Evolutionary conservation across 1,140 invertebrate genomes (phyloP).

Genomic region (Apis cerana): DNA sequence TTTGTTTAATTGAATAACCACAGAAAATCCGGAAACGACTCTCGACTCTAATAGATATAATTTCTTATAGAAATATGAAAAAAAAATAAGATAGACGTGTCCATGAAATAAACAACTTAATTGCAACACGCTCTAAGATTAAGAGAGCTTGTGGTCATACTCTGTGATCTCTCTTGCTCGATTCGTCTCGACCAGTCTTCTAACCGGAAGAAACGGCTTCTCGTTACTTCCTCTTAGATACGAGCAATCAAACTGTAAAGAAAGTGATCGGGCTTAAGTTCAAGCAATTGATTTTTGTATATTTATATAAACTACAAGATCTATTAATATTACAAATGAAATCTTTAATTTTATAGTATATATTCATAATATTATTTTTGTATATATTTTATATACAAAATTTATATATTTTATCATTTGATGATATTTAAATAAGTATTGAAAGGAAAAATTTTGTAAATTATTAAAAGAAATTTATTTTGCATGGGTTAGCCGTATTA

Average conservation of each 20-base stretch:
- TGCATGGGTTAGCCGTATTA: too few species aligned
- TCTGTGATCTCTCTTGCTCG: constrained; percentile 41
- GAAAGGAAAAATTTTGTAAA: too few species aligned
- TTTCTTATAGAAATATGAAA: not conserved
- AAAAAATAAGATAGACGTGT: not conserved
- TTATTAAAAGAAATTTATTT: too few species aligned
- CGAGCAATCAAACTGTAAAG: constrained; percentile 33
- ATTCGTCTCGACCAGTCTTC: constrained; percentile 34
- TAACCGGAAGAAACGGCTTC: constrained; percentile 52
- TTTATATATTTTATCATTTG: too few species aligned
- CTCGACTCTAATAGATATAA: not conserved
- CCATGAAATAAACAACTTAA: not conserved
- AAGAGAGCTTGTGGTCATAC: constrained; percentile 1
- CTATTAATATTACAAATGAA: not conserved
- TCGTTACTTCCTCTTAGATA: constrained; percentile 46
- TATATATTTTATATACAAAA: too few species aligned
- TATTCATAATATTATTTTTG: too few species aligned
- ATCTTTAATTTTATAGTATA: not conserved
- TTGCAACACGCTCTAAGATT: not conserved
- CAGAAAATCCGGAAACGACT: not conserved
- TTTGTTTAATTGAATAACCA: not conserved
- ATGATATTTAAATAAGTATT: too few species aligned
- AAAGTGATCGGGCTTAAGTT: constrained; percentile 49
- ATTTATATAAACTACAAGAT: not conserved
- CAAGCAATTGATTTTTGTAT: not conserved